Evolutionary conservation across 1,140 invertebrate species (phyloP).

Genomic region (Neodiprion lecontei): DNA sequence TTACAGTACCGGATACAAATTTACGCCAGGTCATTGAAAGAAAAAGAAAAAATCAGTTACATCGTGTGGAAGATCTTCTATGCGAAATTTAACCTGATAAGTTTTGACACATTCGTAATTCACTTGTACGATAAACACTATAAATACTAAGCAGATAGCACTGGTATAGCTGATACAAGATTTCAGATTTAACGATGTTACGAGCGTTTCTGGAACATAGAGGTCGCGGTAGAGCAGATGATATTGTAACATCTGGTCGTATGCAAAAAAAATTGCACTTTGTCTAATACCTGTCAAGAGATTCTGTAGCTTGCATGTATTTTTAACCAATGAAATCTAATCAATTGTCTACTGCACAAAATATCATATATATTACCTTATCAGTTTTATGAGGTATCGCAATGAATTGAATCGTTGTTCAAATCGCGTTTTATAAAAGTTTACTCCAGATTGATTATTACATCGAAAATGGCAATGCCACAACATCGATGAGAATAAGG

Average conservation of each 20-base stretch:
- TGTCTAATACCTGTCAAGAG: neutral
- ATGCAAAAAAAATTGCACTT: neutral
- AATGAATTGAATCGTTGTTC: slow-evolving; percentile 51
- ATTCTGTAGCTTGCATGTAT: too few relatives aligned
- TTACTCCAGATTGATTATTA: slow-evolving; percentile 43
- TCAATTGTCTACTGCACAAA: slow-evolving; percentile 60
- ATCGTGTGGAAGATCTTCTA: neutral
- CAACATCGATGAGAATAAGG: slow-evolving; percentile 49
- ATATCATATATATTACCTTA: slow-evolving; percentile 58
- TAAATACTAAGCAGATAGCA: neutral
- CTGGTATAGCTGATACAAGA: neutral
- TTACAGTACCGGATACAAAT: too few relatives aligned
- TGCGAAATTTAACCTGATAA: neutral
- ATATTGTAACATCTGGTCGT: neutral
- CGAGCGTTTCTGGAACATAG: neutral
- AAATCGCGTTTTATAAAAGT: slow-evolving; percentile 61
- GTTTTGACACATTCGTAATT: neutral
- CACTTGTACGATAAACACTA: neutral
- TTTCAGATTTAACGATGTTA: neutral
- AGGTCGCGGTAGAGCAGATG: neutral
- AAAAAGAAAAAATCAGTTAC: too few relatives aligned
- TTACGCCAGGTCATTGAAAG: too few relatives aligned
- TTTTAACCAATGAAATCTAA: slow-evolving; percentile 47
- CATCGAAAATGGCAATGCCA: slow-evolving; percentile 35
- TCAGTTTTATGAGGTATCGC: slow-evolving; percentile 34